Conservation (phyloP, 2,797 vertebrate genomes). For the Gallirallus australis region DNA sequence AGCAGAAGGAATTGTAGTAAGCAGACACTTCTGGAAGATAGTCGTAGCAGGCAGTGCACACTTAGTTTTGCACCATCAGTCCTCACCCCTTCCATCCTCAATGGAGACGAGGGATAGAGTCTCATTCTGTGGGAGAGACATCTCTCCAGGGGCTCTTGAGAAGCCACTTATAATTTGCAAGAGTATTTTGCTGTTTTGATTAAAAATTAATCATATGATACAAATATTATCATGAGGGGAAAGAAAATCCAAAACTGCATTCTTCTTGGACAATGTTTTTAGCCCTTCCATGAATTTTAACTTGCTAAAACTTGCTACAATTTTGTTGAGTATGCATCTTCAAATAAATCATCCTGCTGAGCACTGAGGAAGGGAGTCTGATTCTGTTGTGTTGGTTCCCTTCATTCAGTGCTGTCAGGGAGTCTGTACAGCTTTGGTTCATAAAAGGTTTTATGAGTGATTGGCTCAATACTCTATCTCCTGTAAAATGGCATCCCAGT, state of each 20-base stretch:
- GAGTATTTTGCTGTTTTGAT: neutral
- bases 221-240: neutral
- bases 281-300: neutral
- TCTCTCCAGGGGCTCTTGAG: neutral
- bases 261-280: neutral
- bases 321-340: neutral
- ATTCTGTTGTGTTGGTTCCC: neutral
- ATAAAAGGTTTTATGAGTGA: neutral
- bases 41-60: neutral
- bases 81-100: neutral
- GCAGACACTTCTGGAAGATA: neutral
- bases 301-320: neutral
- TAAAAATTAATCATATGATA: neutral
- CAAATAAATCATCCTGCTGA: neutral
- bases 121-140: neutral
- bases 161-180: neutral
- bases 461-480: neutral
- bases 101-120: neutral
- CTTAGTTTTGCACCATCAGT: neutral
- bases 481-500: neutral
- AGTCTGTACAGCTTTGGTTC: neutral
- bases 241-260: neutral
- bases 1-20: neutral
- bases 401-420: neutral
- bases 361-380: neutral